Percentiles rank a stretch among this genome's conserved stretches.
Evolutionary conservation across 1,140 invertebrate genomes (phyloP).

Genomic region (Drosophila lacertosa): DNA sequence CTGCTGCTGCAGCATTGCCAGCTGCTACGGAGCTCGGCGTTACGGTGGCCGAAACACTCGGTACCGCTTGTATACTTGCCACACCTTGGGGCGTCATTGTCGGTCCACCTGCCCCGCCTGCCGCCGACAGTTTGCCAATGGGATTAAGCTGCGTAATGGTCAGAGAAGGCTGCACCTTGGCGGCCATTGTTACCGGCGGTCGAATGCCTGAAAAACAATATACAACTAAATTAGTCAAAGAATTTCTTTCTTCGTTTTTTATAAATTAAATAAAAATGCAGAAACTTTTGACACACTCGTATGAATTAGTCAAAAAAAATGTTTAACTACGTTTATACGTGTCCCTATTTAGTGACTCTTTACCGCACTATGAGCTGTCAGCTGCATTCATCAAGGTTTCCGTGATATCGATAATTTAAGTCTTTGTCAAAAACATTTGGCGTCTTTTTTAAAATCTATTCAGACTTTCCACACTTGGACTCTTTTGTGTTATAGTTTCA

Average conservation of each 20-base stretch:
- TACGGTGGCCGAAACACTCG: slow-evolving; percentile 52
- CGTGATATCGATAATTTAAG: no score
- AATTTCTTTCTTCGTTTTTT: no score
- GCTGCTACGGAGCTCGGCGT: slow-evolving; percentile 48
- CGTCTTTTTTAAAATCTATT: no score
- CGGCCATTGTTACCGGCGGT: slow-evolving; percentile 76
- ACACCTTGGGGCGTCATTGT: slow-evolving; percentile 65
- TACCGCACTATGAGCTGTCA: not conserved
- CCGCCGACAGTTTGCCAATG: slow-evolving; percentile 65
- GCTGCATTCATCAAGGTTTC: not conserved
- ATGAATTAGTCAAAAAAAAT: not conserved
- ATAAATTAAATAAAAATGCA: no score
- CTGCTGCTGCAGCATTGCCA: slow-evolving; percentile 44
- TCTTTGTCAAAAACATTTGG: no score
- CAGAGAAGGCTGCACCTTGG: slow-evolving; percentile 80
- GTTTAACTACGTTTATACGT: not conserved
- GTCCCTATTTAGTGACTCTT: no score
- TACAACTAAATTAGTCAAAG: no score
- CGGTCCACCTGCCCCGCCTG: slow-evolving; percentile 23
- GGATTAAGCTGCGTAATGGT: slow-evolving; percentile 81
- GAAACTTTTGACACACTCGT: not conserved
- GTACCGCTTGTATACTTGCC: slow-evolving; percentile 73
- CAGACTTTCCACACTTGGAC: no score
- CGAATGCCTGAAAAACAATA: slow-evolving; percentile 53
- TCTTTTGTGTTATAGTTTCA: no score